Evolutionary conservation across 2,113 vertebrate species (phyloP).

Genomic region (Oryzias celebensis): DNA sequence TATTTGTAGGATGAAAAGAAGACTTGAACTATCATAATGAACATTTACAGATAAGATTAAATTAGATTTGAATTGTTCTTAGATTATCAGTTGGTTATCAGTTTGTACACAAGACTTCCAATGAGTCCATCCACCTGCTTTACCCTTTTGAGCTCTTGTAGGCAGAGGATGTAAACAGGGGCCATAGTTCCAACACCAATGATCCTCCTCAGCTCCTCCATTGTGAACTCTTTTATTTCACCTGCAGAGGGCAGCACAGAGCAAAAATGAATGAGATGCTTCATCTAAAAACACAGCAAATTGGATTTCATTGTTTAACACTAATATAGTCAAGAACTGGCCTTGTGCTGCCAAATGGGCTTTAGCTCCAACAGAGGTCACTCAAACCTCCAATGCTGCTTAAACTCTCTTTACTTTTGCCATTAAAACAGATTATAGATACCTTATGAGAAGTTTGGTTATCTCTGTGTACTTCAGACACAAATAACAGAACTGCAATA

Average conservation of each 20-base stretch:
- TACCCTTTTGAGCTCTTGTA: slow-evolving; percentile 70
- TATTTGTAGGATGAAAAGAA: too few species aligned
- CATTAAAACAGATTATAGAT: too few species aligned
- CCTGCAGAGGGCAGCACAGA: slow-evolving; percentile 57
- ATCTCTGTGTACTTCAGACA: too few species aligned
- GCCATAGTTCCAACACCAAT: slow-evolving; percentile 52
- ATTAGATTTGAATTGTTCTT: background rate
- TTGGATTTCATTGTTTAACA: background rate
- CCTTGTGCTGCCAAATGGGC: too few species aligned
- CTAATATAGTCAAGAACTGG: too few species aligned
- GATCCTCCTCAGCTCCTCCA: slow-evolving; percentile 64
- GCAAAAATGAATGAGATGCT: slow-evolving; percentile 4
- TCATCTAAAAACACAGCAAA: background rate
- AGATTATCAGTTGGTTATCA: slow-evolving; percentile 40
- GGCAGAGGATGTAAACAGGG: slow-evolving; percentile 67
- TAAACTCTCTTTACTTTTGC: too few species aligned
- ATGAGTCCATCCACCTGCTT: slow-evolving; percentile 46
- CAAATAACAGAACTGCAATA: too few species aligned
- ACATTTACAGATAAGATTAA: background rate
- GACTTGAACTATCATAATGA: too few species aligned
- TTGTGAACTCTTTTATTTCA: slow-evolving; percentile 34
- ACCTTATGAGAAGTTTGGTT: too few species aligned
- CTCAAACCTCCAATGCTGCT: too few species aligned
- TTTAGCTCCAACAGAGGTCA: too few species aligned
- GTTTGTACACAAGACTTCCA: slow-evolving; percentile 53